A percentile compares a stretch with the other conserved stretches of the same genome.
Evolutionary conservation across 2,888 invertebrate genomes (phyloP).

Genomic region (Cantharis rustica): DNA sequence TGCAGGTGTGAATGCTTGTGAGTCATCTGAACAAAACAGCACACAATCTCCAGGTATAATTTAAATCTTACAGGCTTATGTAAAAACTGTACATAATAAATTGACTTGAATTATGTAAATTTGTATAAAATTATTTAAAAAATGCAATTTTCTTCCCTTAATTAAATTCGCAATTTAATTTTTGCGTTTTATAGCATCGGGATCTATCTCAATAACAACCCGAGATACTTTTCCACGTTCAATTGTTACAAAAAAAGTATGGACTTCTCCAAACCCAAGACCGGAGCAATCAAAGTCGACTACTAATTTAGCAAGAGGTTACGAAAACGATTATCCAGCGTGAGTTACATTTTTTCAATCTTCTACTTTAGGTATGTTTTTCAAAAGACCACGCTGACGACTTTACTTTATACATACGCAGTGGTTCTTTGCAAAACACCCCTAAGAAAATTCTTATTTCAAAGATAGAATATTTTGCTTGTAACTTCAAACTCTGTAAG

Average conservation of each 20-base stretch:
- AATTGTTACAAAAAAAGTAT: conserved; percentile 44
- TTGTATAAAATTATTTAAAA: conserved; percentile 20
- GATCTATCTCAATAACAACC: conserved; percentile 51
- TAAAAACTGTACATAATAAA: conserved; percentile 40
- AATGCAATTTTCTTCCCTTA: background rate
- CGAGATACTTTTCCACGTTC: conserved; percentile 51
- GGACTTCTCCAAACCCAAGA: conserved; percentile 42
- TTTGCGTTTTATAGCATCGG: conserved; percentile 50
- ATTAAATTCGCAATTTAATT: background rate
- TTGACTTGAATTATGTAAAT: conserved; percentile 14
- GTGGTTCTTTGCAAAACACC: background rate
- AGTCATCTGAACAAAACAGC: conserved; percentile 37
- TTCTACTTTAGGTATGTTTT: background rate
- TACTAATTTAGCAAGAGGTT: conserved; percentile 39
- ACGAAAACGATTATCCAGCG: conserved; percentile 38
- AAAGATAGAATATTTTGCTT: no score
- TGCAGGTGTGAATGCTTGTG: conserved; percentile 34
- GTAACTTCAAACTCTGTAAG: no score
- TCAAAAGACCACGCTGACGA: background rate
- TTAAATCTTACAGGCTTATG: conserved; percentile 33
- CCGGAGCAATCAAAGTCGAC: conserved; percentile 44
- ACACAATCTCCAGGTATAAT: conserved; percentile 50
- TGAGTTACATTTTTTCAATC: conserved; percentile 28
- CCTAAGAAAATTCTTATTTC: no score
- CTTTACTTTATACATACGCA: background rate